A percentile compares a stretch with the other conserved stretches of the same genome.
These are phyloP conservation scores for Rafetus swinhoei DNA, from an alignment of 2,113 vertebrate genomes.

Conservation along the genomic window DNA sequence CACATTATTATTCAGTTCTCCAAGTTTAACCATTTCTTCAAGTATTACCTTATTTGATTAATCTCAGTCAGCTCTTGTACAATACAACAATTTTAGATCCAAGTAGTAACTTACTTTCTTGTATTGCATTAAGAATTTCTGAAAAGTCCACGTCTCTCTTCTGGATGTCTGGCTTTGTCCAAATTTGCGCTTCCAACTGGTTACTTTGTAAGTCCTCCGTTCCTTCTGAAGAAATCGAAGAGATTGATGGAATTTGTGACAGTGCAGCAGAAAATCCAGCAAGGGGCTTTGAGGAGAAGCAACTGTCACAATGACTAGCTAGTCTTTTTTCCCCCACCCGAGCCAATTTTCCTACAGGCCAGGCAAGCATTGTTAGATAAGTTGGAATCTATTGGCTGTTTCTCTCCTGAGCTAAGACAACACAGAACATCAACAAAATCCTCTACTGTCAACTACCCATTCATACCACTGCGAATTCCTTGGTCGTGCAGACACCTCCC, in stretches of 20 bases:
- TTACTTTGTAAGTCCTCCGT: conserved; percentile 82
- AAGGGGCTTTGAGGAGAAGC: conserved; percentile 44
- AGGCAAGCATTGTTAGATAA: neutral
- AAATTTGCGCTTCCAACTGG: conserved; percentile 78
- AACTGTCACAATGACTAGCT: conserved; percentile 41
- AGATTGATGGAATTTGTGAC: conserved; percentile 76
- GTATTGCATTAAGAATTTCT: conserved; percentile 86
- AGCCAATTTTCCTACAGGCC: conserved; percentile 12
- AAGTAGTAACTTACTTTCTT: conserved; percentile 83
- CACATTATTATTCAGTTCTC: neutral
- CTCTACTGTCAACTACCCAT: neutral
- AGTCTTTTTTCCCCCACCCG: neutral
- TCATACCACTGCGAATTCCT: neutral
- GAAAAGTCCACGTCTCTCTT: conserved; percentile 85
- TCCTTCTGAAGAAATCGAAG: conserved; percentile 84
- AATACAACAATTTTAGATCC: conserved; percentile 46
- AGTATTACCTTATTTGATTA: conserved; percentile 14
- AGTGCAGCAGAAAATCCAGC: conserved; percentile 57
- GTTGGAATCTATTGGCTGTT: neutral
- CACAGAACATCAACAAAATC: neutral
- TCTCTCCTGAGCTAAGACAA: neutral
- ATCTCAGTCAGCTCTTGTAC: conserved; percentile 17
- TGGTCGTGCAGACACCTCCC: fast-evolving
- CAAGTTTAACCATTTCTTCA: conserved; percentile 6
- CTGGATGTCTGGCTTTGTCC: conserved; percentile 73